A percentile compares a stretch with the other conserved stretches of the same genome.
Evolutionary conservation across 2,797 vertebrate genomes (phyloP).

Genomic region (Antennarius maculatus): DNA sequence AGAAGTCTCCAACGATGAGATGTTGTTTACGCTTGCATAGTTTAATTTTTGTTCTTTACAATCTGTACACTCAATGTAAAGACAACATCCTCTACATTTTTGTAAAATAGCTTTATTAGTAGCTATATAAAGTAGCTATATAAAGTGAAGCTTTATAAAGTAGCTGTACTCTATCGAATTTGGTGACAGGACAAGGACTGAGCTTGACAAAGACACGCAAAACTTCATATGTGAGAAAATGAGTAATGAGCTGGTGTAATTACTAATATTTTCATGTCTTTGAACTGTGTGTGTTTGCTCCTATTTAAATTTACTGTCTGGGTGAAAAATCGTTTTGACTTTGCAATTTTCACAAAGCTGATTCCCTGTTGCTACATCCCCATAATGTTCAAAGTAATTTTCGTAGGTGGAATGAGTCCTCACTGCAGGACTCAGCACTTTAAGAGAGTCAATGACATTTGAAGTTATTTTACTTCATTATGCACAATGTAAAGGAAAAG

Average conservation of each 20-base stretch:
- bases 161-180: too few relatives aligned
- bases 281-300: neutral
- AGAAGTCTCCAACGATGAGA: too few relatives aligned
- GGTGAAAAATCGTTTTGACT: conserved; percentile 19
- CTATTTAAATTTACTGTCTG: conserved; percentile 4
- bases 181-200: too few relatives aligned
- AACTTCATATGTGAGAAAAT: too few relatives aligned
- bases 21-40: too few relatives aligned
- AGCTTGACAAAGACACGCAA: too few relatives aligned
- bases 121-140: too few relatives aligned
- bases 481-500: conserved; percentile 9
- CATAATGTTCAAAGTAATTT: conserved; percentile 36
- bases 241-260: neutral
- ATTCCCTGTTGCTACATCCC: conserved; percentile 35
- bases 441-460: conserved; percentile 38
- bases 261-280: conserved; percentile 16
- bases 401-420: conserved; percentile 26
- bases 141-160: too few relatives aligned
- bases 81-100: too few relatives aligned
- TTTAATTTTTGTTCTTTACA: too few relatives aligned
- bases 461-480: conserved; percentile 35
- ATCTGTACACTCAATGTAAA: too few relatives aligned
- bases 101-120: too few relatives aligned
- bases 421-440: conserved; percentile 41
- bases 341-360: conserved; percentile 42